These are phyloP conservation scores for Hirtodrosophila confusa DNA, from an alignment of 2,888 invertebrate genomes.

Conservation along the genomic window DNA sequence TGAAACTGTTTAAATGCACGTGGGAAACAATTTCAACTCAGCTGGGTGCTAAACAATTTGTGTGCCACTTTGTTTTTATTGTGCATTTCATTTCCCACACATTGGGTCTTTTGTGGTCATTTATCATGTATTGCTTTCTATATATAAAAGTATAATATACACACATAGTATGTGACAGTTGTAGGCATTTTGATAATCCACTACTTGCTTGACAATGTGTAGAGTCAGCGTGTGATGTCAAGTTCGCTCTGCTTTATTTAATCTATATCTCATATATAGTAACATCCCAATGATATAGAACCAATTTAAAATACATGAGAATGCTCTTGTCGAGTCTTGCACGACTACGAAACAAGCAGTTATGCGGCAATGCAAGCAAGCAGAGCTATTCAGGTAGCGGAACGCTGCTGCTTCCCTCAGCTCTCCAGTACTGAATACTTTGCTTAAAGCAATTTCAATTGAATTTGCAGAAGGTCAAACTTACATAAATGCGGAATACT, in stretches of 20 bases:
- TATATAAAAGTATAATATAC: too few species aligned
- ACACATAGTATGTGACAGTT: neutral
- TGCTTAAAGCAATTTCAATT: too few species aligned
- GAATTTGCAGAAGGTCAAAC: too few species aligned
- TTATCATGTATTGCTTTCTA: too few species aligned
- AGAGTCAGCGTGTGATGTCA: neutral
- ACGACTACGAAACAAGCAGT: too few species aligned
- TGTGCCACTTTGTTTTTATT: slow-evolving; percentile 40
- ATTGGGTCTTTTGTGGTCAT: slow-evolving; percentile 24
- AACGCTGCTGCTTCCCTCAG: too few species aligned
- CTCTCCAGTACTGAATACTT: too few species aligned
- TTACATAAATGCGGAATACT: too few species aligned
- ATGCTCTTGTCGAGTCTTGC: too few species aligned
- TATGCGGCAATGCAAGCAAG: too few species aligned
- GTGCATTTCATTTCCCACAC: slow-evolving; percentile 44
- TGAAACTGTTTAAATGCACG: slow-evolving; percentile 59
- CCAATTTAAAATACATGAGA: too few species aligned
- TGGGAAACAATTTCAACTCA: slow-evolving; percentile 53
- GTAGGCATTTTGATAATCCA: slow-evolving; percentile 6
- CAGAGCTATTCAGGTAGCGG: too few species aligned
- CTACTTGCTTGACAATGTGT: neutral
- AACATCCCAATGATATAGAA: slow-evolving; percentile 1
- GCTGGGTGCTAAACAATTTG: slow-evolving; percentile 31
- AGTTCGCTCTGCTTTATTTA: neutral
- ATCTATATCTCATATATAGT: neutral